A percentile compares a stretch with the other conserved stretches of the same genome.
Evolutionary conservation across 2,797 vertebrate species (phyloP).

Genomic region (Rhynchotus rufescens): DNA sequence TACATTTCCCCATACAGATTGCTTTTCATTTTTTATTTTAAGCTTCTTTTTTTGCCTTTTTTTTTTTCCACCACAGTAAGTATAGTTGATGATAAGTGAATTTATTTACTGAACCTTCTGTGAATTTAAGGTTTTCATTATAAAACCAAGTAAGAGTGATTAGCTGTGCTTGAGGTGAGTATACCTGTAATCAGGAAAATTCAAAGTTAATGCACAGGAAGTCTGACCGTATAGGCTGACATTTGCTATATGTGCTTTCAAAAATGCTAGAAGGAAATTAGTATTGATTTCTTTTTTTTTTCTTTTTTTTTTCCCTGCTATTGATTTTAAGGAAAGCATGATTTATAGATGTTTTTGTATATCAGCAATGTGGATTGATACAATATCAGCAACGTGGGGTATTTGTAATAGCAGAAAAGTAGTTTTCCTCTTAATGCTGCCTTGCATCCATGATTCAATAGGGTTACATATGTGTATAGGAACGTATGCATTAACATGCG

Average conservation of each 20-base stretch:
- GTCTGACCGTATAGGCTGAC: not conserved
- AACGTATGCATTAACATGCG: not conserved
- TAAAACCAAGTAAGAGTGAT: not conserved
- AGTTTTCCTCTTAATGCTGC: not conserved
- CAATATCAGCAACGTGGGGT: not conserved
- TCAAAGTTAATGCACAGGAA: not conserved
- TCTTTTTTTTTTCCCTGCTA: not conserved
- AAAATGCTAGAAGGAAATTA: not conserved
- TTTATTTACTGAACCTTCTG: not conserved
- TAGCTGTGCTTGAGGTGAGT: not conserved
- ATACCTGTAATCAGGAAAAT: not conserved
- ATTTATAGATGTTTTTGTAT: not conserved
- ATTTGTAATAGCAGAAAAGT: not conserved
- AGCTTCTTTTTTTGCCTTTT: not conserved
- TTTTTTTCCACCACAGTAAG: not conserved
- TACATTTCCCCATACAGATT: not conserved
- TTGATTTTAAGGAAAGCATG: not conserved
- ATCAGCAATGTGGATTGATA: not conserved
- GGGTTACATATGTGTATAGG: not conserved
- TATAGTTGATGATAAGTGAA: not conserved
- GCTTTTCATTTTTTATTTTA: not conserved
- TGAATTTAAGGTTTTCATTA: not conserved
- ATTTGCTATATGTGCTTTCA: not conserved
- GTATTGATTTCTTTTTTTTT: not conserved
- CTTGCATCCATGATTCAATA: not conserved